Evolutionary conservation across 2,888 invertebrate species (phyloP).

Genomic region (Blastobasis lacticolella): DNA sequence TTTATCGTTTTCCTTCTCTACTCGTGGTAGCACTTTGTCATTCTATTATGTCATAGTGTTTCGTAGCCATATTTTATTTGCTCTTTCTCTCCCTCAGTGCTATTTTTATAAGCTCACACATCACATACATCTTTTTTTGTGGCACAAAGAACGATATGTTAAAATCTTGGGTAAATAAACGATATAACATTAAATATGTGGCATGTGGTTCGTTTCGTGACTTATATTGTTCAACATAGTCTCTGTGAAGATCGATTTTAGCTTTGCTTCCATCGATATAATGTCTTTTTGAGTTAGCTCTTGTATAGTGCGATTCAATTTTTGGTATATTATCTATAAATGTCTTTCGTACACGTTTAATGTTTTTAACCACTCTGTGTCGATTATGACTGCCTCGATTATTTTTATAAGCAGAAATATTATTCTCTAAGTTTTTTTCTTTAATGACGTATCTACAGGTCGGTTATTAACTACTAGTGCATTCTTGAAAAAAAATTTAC

Average conservation of each 20-base stretch:
- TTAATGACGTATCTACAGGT: constrained; percentile 14
- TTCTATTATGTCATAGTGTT: constrained; percentile 1
- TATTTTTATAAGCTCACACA: constrained; percentile 15
- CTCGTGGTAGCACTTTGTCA: constrained; percentile 6
- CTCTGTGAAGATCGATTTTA: constrained; percentile 14
- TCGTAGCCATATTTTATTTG: constrained; percentile 8
- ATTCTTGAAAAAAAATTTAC: constrained; percentile 12
- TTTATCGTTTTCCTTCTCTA: constrained; percentile 10
- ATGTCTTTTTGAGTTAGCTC: constrained; percentile 11
- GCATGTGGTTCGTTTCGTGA: constrained; percentile 2
- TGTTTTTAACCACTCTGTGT: constrained; percentile 7
- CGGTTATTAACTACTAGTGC: constrained; percentile 14
- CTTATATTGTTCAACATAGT: constrained; percentile 16
- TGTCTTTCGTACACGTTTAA: constrained; percentile 7
- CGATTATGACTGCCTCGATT: constrained; percentile 11
- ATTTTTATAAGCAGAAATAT: constrained; percentile 2
- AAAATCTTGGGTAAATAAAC: constrained; percentile 17
- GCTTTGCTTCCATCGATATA: constrained; percentile 16
- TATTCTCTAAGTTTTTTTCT: constrained; percentile 11
- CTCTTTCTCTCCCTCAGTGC: constrained; percentile 9
- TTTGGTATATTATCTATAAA: constrained; percentile 11
- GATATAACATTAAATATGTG: constrained; percentile 16
- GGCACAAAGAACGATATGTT: constrained; percentile 17
- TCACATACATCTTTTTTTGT: constrained; percentile 20
- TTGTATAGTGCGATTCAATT: constrained; percentile 13